Percentiles rank a stretch among this genome's conserved stretches.
Evolutionary conservation across 1,140 invertebrate species (phyloP).

Genomic region (Drosophila varians): DNA sequence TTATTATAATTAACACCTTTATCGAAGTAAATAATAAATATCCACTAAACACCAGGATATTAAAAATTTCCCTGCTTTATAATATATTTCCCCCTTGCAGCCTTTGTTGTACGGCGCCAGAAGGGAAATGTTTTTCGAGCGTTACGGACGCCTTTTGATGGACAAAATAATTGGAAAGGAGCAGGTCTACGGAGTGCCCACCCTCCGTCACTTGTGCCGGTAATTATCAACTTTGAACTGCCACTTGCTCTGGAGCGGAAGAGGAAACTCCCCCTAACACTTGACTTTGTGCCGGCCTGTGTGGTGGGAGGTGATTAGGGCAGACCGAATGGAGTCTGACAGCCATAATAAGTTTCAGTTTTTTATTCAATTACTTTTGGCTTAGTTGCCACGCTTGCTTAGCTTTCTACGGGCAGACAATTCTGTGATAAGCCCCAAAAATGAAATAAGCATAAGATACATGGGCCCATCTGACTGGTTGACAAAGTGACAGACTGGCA

Average conservation of each 20-base stretch:
- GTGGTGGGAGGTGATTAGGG: slow-evolving; percentile 7
- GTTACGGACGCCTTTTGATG: slow-evolving; percentile 87
- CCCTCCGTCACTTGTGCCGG: slow-evolving; percentile 86
- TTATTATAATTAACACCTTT: neutral
- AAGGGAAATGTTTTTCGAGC: slow-evolving; percentile 86
- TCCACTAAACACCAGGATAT: neutral
- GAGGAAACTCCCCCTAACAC: slow-evolving; percentile 17
- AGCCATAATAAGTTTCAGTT: slow-evolving; percentile 62
- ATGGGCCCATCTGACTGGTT: slow-evolving; percentile 1
- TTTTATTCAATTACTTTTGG: slow-evolving; percentile 79
- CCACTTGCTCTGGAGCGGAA: neutral
- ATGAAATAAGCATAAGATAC: slow-evolving; percentile 67
- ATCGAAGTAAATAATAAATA: neutral
- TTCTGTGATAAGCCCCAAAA: slow-evolving; percentile 67
- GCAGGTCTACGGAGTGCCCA: slow-evolving; percentile 80
- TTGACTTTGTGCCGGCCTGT: slow-evolving; percentile 29
- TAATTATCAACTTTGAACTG: slow-evolving; percentile 63
- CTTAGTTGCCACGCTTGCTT: slow-evolving; percentile 61
- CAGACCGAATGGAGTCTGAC: slow-evolving; percentile 50
- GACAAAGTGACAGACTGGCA: slow-evolving; percentile 16
- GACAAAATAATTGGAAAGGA: slow-evolving; percentile 85
- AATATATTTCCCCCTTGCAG: slow-evolving; percentile 37
- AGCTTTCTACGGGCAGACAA: slow-evolving; percentile 55
- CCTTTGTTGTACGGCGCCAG: slow-evolving; percentile 80
- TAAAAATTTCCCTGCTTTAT: neutral